phyloP scores from a whole-genome alignment of 2,113 vertebrate species.

The Corythoichthys haematopterus region DNA sequence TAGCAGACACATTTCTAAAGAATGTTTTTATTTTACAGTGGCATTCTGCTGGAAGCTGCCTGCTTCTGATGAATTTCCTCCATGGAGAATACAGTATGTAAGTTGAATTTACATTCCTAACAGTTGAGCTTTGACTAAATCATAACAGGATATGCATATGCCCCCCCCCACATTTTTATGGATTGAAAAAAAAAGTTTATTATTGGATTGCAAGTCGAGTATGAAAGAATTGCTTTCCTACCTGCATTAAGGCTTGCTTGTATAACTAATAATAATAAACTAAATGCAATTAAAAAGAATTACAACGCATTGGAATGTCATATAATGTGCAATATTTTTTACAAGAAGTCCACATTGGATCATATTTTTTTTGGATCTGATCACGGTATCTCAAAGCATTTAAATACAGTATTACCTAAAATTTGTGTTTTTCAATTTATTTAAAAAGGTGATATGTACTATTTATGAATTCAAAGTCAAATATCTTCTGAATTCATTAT shows the following conservation, averaged over 20 bases:
- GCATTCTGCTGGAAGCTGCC: not conserved
- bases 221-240: not conserved
- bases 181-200: not conserved
- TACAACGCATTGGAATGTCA: not conserved
- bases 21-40: not conserved
- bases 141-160: not conserved
- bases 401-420: not conserved
- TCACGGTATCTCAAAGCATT: not conserved
- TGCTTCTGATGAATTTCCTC: not conserved
- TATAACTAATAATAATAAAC: too few species aligned
- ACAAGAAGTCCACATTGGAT: not conserved
- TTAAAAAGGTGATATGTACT: not conserved
- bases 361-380: not conserved
- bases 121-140: not conserved
- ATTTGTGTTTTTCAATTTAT: too few species aligned
- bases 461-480: not conserved
- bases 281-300: not conserved
- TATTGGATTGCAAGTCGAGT: too few species aligned
- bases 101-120: not conserved
- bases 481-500: not conserved
- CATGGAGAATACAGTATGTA: not conserved
- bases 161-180: not conserved
- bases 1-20: not conserved
- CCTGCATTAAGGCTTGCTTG: not conserved
- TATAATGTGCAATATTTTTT: not conserved